Evolutionary conservation across 2,797 vertebrate species (phyloP), one percentile per base, ranked within the genome.

Genomic region (Cheirogaleus major): DNA sequence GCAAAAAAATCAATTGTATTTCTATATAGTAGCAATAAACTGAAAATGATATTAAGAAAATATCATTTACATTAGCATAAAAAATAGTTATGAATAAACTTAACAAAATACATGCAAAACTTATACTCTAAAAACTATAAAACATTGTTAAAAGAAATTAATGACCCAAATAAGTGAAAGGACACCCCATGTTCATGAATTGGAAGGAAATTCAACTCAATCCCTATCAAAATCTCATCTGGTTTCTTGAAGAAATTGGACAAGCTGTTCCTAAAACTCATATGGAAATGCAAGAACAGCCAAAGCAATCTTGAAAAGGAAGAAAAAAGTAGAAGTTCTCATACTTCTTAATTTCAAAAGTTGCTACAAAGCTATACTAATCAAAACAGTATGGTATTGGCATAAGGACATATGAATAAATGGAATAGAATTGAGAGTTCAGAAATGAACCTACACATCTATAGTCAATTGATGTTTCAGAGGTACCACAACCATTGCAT

Each of bases 81-180:
- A 86, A 8, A 92, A 87, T 41, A 55, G 1, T 27, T 67, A 76
- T 14, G 4, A 73, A 89, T 48, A 91, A 69, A 35, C 76, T 78
- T 92, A 92, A 80, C 41, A 81, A 69, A 88, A 84, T 48, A 27
- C 5, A 0, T 73, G 17, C 11, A 72, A 76, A 52, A 48, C 5
- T 0, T 38, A 79, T 7, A n/a, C 13, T 86, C 55, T 78, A 18
- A 87, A 81, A 86, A 63, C n/a, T 55, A 38, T 0, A 82, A 85
- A 85, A 80, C 32, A 30, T 70, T 92, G 13, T 70, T 84, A 79
- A 65, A 52, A 89, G 22, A 92, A 93, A 85, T n/a, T 52, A 86
- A 32, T 61, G 41, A 59, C 4, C 15, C 25, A 76, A 38, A 13
- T 69, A 70, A 89, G 10, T 70, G 13, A 10, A 76, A 89, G 2